Evolutionary conservation across 2,888 invertebrate genomes (phyloP).

Genomic region (Rhagium mordax): DNA sequence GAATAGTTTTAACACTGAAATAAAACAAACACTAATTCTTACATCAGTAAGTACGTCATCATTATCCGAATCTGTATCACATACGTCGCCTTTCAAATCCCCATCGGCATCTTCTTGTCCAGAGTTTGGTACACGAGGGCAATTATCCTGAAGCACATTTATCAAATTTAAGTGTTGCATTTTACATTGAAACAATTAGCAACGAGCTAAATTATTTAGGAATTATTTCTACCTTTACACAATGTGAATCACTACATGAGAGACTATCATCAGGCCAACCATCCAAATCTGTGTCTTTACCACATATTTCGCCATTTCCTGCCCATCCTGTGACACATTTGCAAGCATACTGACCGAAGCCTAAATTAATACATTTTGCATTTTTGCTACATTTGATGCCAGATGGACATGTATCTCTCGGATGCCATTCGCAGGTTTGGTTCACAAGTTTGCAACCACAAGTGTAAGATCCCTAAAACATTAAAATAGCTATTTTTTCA

Average conservation of each 20-base stretch:
- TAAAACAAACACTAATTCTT: constrained; percentile 32
- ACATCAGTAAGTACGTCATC: constrained; percentile 73
- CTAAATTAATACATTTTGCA: constrained; percentile 80
- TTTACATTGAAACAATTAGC: no score
- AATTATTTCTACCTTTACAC: constrained; percentile 73
- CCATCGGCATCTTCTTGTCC: constrained; percentile 94
- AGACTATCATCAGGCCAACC: constrained; percentile 89
- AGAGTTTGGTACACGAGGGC: constrained; percentile 88
- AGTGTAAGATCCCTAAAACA: constrained; percentile 83
- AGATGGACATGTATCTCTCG: constrained; percentile 81
- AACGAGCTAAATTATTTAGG: no score
- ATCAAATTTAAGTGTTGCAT: no score
- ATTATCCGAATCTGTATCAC: constrained; percentile 93
- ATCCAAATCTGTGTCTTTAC: constrained; percentile 89
- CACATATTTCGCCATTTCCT: constrained; percentile 90
- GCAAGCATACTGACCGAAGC: constrained; percentile 66
- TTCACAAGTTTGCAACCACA: constrained; percentile 90
- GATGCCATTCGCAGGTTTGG: constrained; percentile 84
- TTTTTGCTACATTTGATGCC: constrained; percentile 84
- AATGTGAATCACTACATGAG: constrained; percentile 79
- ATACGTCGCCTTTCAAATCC: constrained; percentile 90
- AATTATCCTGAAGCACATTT: constrained; percentile 81
- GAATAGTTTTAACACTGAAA: no score
- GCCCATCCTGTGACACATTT: constrained; percentile 91
- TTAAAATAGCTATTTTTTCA: no score